Conservation (phyloP, 2,888 invertebrate species). For the Aporophyla nigra region DNA sequence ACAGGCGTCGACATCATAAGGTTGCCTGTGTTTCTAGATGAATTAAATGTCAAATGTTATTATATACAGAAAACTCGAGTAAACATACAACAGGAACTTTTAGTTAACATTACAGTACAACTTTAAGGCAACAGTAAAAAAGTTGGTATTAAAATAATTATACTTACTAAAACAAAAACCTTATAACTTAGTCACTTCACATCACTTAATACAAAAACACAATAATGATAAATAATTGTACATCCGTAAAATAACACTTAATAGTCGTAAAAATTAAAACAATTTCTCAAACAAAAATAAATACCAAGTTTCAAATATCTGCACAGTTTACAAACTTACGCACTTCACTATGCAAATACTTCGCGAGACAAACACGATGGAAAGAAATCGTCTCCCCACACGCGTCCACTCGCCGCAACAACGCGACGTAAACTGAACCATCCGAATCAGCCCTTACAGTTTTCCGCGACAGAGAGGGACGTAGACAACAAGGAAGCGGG, state of each 20-base stretch:
- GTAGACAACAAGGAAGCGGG: conserved; percentile 66
- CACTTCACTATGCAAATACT: conserved; percentile 71
- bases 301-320: conserved; percentile 54
- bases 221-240: conserved; percentile 43
- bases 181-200: conserved; percentile 61
- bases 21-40: background rate
- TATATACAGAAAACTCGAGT: background rate
- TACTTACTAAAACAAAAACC: conserved; percentile 60
- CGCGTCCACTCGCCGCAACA: conserved; percentile 76
- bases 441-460: conserved; percentile 82
- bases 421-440: conserved; percentile 85
- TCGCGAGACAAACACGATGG: conserved; percentile 67
- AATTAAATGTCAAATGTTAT: background rate
- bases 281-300: conserved; percentile 38
- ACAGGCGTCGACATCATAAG: too few species aligned
- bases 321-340: conserved; percentile 73
- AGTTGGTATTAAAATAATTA: background rate
- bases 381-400: conserved; percentile 66
- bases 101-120: too few species aligned
- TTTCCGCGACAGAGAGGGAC: conserved; percentile 83
- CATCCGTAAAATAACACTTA: conserved; percentile 48
- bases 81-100: background rate
- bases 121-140: too few species aligned
- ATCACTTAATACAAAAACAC: conserved; percentile 59
- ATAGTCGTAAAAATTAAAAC: conserved; percentile 49